Conservation (phyloP, 2,797 vertebrate genomes). For the Arnoldichthys spilopterus region DNA sequence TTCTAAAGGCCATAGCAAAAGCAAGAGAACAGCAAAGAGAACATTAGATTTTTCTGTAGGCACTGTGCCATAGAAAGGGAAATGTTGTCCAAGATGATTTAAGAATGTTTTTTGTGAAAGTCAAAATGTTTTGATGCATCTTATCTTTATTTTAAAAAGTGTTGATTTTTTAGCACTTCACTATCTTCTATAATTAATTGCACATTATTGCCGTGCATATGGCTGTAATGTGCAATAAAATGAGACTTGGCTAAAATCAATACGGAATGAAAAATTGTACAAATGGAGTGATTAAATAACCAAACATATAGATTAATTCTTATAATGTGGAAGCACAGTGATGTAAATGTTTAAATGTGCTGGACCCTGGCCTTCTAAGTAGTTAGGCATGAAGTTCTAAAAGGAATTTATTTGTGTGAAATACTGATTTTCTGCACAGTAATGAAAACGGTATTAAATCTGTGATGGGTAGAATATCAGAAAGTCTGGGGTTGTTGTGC, state of each 20-base stretch:
- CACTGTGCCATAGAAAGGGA: too few species aligned
- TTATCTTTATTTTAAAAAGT: neutral
- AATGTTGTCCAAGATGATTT: too few species aligned
- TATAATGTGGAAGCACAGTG: neutral
- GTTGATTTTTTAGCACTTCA: neutral
- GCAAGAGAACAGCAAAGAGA: too few species aligned
- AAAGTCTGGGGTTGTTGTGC: constrained; percentile 1
- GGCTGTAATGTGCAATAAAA: constrained; percentile 17
- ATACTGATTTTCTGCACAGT: neutral
- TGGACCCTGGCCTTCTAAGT: neutral
- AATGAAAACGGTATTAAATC: constrained; percentile 4
- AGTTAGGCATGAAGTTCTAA: neutral
- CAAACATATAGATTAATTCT: neutral
- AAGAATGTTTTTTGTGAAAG: neutral
- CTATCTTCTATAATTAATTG: constrained; percentile 24
- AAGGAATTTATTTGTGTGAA: neutral
- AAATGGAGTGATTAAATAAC: constrained; percentile 7
- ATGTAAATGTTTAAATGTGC: neutral
- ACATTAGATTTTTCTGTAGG: too few species aligned
- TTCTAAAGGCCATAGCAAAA: too few species aligned
- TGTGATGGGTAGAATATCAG: neutral
- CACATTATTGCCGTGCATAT: constrained; percentile 17
- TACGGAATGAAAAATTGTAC: constrained; percentile 14
- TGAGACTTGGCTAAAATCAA: constrained; percentile 14
- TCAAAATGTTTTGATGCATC: neutral